Conservation (phyloP, 2,113 vertebrate genomes). For the Vulpes ferrilata region DNA sequence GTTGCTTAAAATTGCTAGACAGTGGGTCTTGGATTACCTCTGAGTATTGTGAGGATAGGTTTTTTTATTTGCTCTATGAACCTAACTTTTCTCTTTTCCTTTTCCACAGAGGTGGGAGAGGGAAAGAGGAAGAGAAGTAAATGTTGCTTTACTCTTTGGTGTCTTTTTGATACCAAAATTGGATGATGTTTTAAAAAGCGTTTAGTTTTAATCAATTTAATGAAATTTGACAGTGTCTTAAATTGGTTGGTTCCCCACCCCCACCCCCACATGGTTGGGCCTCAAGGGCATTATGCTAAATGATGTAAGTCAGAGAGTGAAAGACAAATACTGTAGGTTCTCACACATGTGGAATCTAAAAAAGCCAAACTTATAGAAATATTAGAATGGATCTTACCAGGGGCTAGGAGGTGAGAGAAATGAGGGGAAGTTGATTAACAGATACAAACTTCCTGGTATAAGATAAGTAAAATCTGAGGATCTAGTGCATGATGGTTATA, state of each 20-base stretch:
- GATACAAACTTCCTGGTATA: background rate
- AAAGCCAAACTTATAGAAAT: background rate
- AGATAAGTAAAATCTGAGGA: background rate
- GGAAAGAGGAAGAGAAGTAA: background rate
- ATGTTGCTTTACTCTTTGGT: background rate
- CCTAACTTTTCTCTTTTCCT: background rate
- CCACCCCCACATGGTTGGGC: too few relatives aligned
- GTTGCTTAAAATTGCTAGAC: background rate
- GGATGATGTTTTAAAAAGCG: background rate
- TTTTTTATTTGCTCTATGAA: background rate
- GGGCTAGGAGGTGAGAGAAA: background rate
- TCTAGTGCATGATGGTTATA: background rate
- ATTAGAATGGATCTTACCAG: too few relatives aligned
- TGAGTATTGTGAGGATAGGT: too few relatives aligned
- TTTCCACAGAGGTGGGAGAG: rapidly evolving
- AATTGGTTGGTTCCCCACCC: background rate
- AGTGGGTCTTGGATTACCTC: background rate
- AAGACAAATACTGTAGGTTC: background rate
- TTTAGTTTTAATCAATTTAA: background rate
- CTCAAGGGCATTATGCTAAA: background rate
- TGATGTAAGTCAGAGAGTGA: background rate
- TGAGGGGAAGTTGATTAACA: background rate
- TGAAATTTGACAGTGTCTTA: background rate
- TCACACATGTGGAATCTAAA: background rate
- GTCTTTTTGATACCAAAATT: background rate